Evolutionary conservation across 1,140 invertebrate genomes (phyloP).

Genomic region (Fopius arisanus): DNA sequence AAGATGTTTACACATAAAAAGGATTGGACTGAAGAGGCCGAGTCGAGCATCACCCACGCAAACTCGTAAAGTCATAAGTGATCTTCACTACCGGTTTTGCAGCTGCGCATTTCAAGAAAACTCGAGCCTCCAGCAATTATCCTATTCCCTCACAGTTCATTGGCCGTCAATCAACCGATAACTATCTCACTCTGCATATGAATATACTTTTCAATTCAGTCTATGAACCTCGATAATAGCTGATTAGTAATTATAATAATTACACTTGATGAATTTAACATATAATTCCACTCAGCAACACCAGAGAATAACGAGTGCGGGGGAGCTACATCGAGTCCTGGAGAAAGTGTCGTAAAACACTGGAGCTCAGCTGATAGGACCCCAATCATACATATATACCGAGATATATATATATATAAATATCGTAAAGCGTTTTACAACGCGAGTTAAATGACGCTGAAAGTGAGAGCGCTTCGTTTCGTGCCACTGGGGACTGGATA

Average conservation of each 20-base stretch:
- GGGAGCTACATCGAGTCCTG: not conserved
- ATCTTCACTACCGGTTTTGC: slow-evolving; percentile 8
- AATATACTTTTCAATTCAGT: not conserved
- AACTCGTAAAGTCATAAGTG: not conserved
- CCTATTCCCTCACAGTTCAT: not conserved
- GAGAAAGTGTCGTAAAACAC: not conserved
- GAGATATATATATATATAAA: slow-evolving; percentile 11
- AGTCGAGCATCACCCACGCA: not conserved
- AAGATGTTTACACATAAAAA: not conserved
- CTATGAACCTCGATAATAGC: not conserved
- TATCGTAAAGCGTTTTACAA: slow-evolving; percentile 11
- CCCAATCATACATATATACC: not conserved
- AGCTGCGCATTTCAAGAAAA: not conserved
- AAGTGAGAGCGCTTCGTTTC: slow-evolving; percentile 11
- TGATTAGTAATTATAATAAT: not conserved
- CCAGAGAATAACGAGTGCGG: not conserved
- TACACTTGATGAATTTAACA: too few relatives aligned
- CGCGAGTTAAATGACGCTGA: slow-evolving; percentile 12
- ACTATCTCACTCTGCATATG: not conserved
- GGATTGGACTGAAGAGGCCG: not conserved
- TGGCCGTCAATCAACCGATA: slow-evolving; percentile 13
- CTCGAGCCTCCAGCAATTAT: not conserved
- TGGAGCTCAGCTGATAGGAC: not conserved
- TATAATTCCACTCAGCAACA: too few relatives aligned
- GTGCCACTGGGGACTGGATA: not conserved